Base-by-base conservation (phyloP, 2,113 vertebrate genomes). In the Gymnogyps californianus region DNA sequence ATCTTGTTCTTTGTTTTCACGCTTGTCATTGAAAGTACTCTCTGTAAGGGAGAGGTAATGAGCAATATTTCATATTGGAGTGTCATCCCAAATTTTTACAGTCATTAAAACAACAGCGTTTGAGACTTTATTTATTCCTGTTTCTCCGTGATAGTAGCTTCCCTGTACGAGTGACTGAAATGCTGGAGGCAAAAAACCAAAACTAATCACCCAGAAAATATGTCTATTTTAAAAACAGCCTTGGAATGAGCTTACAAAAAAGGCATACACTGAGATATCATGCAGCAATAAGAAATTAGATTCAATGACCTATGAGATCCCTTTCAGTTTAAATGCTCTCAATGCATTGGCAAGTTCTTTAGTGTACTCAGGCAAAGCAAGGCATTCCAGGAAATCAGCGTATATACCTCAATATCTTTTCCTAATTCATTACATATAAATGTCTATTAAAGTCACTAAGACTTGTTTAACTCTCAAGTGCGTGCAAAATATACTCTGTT, bases 341-440 rank as follows among this genome's bases (percentile, higher is more conserved):
- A 67, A 14, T 16, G 8, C 28, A 34, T 34, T n/a, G 13, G 4
- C 31, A 62, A 42, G 3, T 57, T 76, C 21, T 57, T 8, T 16
- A 31, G 11, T 22, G 10, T 16, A 46, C 16, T 67, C 34, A 65
- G 40, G n/a, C 21, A 93, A 90, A 66, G 2, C 21, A 82, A 69
- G 5, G 8, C 21, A 13, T n/a, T 58, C 16, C 46, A 44, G 34
- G 36, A 65, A 49, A 91, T 13, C 9, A 26, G 11, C 0, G 0
- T 38, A 24, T 14, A 31, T 38, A 65, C 11, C 3, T 90, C 7
- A 71, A 13, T 36, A 31, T 21, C 2, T n/a, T 64, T 81, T 90
- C 34, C 6, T 22, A 38, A 65, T 40, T 59, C 6, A 11, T 29
- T 81, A 22, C 32, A 28, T 31, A 24, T 28, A 78, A 84, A 79